Evolutionary conservation across 2,797 vertebrate species (phyloP), one percentile per base, ranked within the genome.

Genomic region (Scleropages formosus): DNA sequence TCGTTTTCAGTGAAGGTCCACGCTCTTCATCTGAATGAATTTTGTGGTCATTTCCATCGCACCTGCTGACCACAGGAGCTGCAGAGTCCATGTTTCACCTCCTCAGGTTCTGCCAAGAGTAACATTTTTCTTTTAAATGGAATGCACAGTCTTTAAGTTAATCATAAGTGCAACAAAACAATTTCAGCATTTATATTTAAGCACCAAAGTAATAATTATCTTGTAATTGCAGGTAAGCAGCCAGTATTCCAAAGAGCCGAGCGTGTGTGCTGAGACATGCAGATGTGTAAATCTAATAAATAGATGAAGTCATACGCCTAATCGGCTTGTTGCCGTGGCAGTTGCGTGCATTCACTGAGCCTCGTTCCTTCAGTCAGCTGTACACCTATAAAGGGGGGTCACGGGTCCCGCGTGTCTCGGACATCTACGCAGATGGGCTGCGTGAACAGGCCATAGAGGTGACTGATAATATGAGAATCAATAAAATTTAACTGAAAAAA

Each of bases 261-360:
- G 76, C 56, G 39, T 73, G 80, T 82, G 8, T 24, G 31, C 46
- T 76, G 59, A 69, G 24, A 71, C 79, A 69, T 62, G 74, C 81
- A 70, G 77, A 82, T 78, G 82, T 67, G 72, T 80, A 80, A 71
- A 59, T 77, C 81, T 79, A 86, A 81, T 60, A 49, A 65, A 31
- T 64, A 78, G 80, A 76, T 77, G 67, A 58, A 80, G 68, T 72
- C 68, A 80, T 87, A 82, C 79, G 78, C 81, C 65, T 91, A 90
- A 91, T 91, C 90, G 88, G 88, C 87, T 90, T 91, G 88, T 83
- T 83, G 85, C 79, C 78, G 85, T 81, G 82, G 80, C 83, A 62
- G 78, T 72, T 62, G 26, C 44, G 62, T 82, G 82, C 79, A 72
- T 77, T 83, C 84, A 79, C 82, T 84, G 83, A 13, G 22, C 51